Evolutionary conservation across 2,888 invertebrate genomes (phyloP), one percentile per base, ranked within the genome.

Genomic region (Calameuta idolon): DNA sequence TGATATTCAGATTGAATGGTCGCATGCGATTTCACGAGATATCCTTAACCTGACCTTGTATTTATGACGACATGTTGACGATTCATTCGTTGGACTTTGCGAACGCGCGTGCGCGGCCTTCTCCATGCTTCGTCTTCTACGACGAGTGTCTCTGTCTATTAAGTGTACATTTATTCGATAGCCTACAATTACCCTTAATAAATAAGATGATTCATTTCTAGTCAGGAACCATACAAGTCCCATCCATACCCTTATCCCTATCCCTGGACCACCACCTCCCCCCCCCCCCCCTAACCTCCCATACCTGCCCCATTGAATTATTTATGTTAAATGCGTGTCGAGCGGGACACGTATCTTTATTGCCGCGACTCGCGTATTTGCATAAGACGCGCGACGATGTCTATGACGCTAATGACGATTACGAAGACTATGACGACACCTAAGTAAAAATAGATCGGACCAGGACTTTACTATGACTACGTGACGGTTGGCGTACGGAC

Each of bases 81-180:
- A 55, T 55, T 55, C 55, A 55, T 55, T 55, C 55, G 55, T 55
- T 55, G 55, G 55, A 55, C 55, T 55, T 55, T 55, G 55, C 55
- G 55, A 55, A 55, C 23, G 55, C 55, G 23, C 55, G 55, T 55
- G 55, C 55, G 55, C 55, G 55, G 84, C 82, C 81, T 83, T 85
- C 82, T 83, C 83, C 83, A 83, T 81, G 84, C 85, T 86, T 84
- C 82, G 83, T 85, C 84, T 81, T 81, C 85, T 85, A 86, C 85
- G 85, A 88, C 86, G 88, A 87, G 86, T 87, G 87, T 88, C 88
- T 88, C 87, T 86, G 87, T 86, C 84, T 87, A 85, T 84, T 55
- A 55, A 23, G 84, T 87, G 87, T 86, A 87, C 84, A 85, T 84
- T 83, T 82, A 84, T 83, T 82, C 34, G 84, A 85, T 87, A 87